Percentiles rank a stretch among this genome's conserved stretches.
These are phyloP conservation scores for Nycticryphes semicollaris DNA, from an alignment of 2,113 vertebrate species.

Conservation along the genomic window DNA sequence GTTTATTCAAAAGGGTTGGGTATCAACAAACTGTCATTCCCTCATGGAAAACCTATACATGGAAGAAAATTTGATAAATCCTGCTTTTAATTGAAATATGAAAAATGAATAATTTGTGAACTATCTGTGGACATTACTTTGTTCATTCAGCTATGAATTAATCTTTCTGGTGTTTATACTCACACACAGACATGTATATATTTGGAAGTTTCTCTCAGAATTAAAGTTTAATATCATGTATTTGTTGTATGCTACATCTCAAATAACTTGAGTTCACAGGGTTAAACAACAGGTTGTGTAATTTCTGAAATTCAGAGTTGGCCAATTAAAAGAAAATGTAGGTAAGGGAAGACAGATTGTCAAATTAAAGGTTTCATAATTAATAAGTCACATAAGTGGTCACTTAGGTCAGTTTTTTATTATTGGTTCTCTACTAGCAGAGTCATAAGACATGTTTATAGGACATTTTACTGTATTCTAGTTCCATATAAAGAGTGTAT, in stretches of 20 bases:
- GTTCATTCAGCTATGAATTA: neutral
- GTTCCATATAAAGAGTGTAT: neutral
- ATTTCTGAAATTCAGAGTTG: neutral
- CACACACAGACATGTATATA: accelerated
- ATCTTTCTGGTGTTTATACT: neutral
- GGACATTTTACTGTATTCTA: neutral
- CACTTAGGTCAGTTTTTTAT: neutral
- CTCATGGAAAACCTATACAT: neutral
- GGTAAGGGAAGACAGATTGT: neutral
- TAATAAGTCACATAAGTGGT: neutral
- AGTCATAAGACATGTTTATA: neutral
- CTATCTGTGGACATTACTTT: neutral
- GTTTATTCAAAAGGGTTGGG: neutral
- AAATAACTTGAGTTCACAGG: neutral
- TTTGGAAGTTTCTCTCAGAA: neutral
- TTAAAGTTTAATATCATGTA: neutral
- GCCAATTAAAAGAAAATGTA: neutral
- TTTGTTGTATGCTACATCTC: neutral
- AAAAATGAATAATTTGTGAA: neutral
- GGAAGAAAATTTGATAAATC: neutral
- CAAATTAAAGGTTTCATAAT: neutral
- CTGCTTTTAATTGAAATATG: neutral
- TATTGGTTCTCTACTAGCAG: neutral
- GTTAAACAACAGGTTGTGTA: neutral
- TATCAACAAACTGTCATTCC: neutral